These are phyloP conservation scores for Polydrusus cervinus DNA, from an alignment of 2,888 invertebrate genomes.

Conservation along the genomic window DNA sequence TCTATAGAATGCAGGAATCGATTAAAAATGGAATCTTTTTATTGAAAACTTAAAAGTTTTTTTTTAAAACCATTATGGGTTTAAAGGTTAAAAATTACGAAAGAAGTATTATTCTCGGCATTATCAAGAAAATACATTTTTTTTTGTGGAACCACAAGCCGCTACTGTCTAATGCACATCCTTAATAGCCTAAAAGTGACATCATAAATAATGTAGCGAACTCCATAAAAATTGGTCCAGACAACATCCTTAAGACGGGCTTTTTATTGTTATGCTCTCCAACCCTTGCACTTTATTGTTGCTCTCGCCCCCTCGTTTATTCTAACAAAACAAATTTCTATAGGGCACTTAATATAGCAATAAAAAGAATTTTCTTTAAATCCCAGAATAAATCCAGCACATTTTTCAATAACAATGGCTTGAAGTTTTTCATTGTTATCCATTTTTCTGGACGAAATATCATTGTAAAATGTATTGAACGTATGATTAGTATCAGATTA, in stretches of 20 bases:
- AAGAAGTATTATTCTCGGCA: no score
- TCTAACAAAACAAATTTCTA: slow-evolving; percentile 35
- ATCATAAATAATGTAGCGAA: no score
- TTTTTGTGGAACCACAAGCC: no score
- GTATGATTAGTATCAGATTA: no score
- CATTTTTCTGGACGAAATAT: slow-evolving; percentile 15
- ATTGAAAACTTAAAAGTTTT: no score
- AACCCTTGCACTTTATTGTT: slow-evolving; percentile 14
- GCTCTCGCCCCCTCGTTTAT: neutral
- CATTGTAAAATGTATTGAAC: neutral
- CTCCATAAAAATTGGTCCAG: neutral
- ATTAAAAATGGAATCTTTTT: no score
- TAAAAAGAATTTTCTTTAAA: slow-evolving; percentile 43
- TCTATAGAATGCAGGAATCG: no score
- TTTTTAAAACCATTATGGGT: no score
- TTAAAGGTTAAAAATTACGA: no score
- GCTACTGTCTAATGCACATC: no score
- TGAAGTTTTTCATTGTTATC: slow-evolving; percentile 31
- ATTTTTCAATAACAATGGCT: slow-evolving; percentile 22
- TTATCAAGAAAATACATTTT: no score
- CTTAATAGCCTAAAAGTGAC: no score
- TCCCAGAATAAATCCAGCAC: slow-evolving; percentile 38
- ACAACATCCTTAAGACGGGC: neutral
- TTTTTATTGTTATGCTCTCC: neutral
- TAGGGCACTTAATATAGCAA: slow-evolving; percentile 43